These are phyloP conservation scores for Caenorhabditis elegans DNA, from an alignment of 1,140 invertebrate species.

Conservation along the genomic window WBcel235 BX284604.4:752001-752500, in stretches of 20 bases:
- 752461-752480: no score
- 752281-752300: constrained; percentile 58
- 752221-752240: constrained; percentile 57
- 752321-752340: no score
- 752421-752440: no score
- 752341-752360: no score
- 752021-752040: constrained; percentile 63
- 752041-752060: constrained; percentile 63
- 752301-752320: no score
- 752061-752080: constrained; percentile 46
- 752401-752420: no score
- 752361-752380: no score
- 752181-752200: constrained; percentile 65
- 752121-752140: constrained; percentile 69
- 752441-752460: no score
- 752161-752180: constrained; percentile 65
- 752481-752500: no score
- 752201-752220: constrained; percentile 64
- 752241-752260: constrained; percentile 57
- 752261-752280: constrained; percentile 68
- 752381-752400: no score
- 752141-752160: constrained; percentile 66
- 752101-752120: constrained; percentile 58
- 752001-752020: constrained; percentile 64
- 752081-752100: no score